Evolutionary conservation across 1,140 invertebrate genomes (phyloP).

Genomic region (Trachelipus rathkii): DNA sequence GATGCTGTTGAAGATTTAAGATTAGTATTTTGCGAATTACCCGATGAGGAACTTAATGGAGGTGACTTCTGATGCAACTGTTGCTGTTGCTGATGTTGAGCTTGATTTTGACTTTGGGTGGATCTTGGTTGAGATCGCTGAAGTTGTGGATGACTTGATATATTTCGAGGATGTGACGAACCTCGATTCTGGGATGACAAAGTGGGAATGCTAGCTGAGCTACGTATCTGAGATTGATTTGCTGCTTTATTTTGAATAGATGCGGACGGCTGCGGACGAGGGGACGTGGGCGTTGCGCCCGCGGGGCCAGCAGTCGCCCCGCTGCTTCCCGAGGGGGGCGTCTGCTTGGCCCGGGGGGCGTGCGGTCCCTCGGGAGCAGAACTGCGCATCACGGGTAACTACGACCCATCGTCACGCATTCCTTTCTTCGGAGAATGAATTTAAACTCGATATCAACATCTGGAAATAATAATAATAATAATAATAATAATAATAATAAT

Average conservation of each 20-base stretch:
- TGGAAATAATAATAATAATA: background rate
- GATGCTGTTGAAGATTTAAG: background rate
- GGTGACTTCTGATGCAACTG: conserved; percentile 53
- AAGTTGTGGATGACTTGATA: conserved; percentile 11
- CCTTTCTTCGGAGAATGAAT: conserved; percentile 23
- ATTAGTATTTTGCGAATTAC: background rate
- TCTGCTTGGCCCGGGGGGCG: conserved; percentile 41
- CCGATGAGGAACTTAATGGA: background rate
- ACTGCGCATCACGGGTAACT: conserved; percentile 35
- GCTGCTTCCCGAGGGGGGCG: conserved; percentile 34
- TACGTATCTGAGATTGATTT: background rate
- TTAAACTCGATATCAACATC: conserved; percentile 27
- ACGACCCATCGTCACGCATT: conserved; percentile 35
- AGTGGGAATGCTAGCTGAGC: background rate
- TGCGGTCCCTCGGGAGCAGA: conserved; percentile 38
- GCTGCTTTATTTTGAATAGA: conserved; percentile 20
- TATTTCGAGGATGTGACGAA: background rate
- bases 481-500: background rate
- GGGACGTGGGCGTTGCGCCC: conserved; percentile 41
- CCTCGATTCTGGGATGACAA: background rate
- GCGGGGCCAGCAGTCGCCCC: conserved; percentile 46
- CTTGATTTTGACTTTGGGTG: conserved; percentile 13
- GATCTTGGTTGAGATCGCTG: conserved; percentile 18
- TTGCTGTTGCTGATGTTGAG: conserved; percentile 49
- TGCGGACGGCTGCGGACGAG: conserved; percentile 22